These are phyloP conservation scores for Eulacestoma nigropectus DNA, from an alignment of 2,113 vertebrate species.

Conservation along the genomic window DNA sequence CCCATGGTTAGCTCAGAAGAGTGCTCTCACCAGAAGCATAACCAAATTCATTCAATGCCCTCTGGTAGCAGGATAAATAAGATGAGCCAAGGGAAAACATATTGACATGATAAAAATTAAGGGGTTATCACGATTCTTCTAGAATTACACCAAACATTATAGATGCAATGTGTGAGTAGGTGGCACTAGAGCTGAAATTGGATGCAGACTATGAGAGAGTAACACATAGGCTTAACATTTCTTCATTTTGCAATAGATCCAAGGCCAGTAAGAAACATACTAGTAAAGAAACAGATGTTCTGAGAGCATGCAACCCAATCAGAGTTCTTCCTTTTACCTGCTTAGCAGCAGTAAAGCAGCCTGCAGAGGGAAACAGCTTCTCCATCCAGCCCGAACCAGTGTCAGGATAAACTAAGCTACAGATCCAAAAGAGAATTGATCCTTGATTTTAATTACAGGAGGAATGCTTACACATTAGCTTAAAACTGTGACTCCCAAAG, in stretches of 20 bases:
- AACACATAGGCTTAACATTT: not conserved
- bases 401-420: constrained; percentile 32
- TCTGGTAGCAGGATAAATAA: not conserved
- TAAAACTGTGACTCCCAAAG: not conserved
- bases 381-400: not conserved
- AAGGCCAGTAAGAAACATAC: not conserved
- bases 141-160: not conserved
- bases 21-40: not conserved
- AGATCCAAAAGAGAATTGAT: not conserved
- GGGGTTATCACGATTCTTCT: not conserved
- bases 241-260: not conserved
- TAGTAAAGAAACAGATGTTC: constrained; percentile 59
- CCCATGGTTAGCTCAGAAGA: not conserved
- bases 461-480: not conserved
- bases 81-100: not conserved
- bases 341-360: constrained; percentile 47
- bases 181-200: not conserved
- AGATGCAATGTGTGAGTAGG: not conserved
- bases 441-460: constrained; percentile 33
- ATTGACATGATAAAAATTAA: not conserved
- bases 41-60: not conserved
- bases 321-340: not conserved
- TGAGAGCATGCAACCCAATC: not conserved
- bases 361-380: constrained; percentile 14
- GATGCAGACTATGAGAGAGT: not conserved